phyloP scores from a whole-genome alignment of 2,113 vertebrate species.

The Galbula dea region DNA sequence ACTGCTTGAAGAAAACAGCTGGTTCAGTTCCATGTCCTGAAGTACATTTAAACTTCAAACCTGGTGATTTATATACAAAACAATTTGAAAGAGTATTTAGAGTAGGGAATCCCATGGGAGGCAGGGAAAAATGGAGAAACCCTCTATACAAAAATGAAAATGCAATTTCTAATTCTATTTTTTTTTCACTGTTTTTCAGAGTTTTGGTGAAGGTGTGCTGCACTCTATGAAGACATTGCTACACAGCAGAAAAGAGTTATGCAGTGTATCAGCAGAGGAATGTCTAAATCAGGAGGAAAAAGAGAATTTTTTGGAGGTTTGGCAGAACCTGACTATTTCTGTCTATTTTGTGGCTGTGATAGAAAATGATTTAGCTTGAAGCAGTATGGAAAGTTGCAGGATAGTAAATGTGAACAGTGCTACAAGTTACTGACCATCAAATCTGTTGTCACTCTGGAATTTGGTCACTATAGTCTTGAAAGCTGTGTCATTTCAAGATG shows the following conservation, averaged over 20 bases:
- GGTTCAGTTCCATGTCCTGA: neutral
- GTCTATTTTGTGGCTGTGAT: neutral
- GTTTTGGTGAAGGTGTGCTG: slow-evolving; percentile 80
- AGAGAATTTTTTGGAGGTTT: slow-evolving; percentile 82
- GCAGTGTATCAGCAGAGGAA: slow-evolving; percentile 79
- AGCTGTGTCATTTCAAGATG: neutral
- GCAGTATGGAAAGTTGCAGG: neutral
- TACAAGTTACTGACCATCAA: neutral
- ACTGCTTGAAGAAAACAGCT: neutral
- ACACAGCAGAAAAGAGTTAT: slow-evolving; percentile 88
- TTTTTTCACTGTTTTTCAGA: slow-evolving; percentile 70
- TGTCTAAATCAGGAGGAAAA: slow-evolving; percentile 68
- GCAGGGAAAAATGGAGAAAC: neutral
- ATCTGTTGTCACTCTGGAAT: neutral
- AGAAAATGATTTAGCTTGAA: neutral
- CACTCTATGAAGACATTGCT: slow-evolving; percentile 84
- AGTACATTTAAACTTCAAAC: neutral
- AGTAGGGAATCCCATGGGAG: neutral
- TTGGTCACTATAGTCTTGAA: neutral
- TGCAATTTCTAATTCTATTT: neutral
- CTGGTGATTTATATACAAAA: neutral
- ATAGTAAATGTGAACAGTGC: neutral
- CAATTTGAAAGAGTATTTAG: neutral
- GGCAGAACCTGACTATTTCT: neutral
- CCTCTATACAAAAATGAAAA: neutral